Base-by-base conservation (phyloP, 2,113 vertebrate species). In the Lepus timidus region DNA sequence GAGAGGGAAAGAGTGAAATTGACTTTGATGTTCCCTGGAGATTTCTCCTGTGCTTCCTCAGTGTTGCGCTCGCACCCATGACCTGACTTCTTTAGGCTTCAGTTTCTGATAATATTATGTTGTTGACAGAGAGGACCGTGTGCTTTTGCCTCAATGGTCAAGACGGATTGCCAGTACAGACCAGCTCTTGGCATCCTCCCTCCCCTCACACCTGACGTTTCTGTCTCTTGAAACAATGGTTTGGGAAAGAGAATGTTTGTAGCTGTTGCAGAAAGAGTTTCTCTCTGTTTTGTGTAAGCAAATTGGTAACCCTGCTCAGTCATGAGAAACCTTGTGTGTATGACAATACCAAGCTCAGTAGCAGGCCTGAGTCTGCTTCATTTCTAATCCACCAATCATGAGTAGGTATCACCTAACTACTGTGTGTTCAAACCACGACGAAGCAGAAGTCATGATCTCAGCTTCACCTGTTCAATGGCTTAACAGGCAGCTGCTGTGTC, bases 81-180 rank as follows among this genome's bases (percentile, higher is more conserved):
- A 94, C 27, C 25, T 94, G 89, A 96, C 16, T 93, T 91, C 20
- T 85, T 39, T 86, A 79, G 87, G 74, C 62, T 91, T 87, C 49
- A 85, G 27, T 95, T 93, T 85, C 67, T 95, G 58, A 86, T 93
- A 89, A 97, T 79, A 83, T 96, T 93, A 76, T 94, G 36, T 83
- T 92, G 88, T 89, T 93, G 71, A 88, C 58, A 74, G 52, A 94
- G 65, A 85, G 23, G 4, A 36, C 6, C 19, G 74, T 33, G 76
- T 14, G 10, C 62, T 86, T 89, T 71, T 95, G 49, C 22, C 64
- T 86, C 81, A 89, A 88, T 89, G 91, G 55, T 78, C 61, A 61
- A 94, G 73, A 78, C 85, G 39, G 39, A 39, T 44, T 88, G 20
- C 17, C 19, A 86, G 14, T 61, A 20, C 20, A 83, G 20, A 44